These are phyloP conservation scores for Galemys pyrenaicus DNA, from an alignment of 2,113 vertebrate species.

Conservation along the genomic window DNA sequence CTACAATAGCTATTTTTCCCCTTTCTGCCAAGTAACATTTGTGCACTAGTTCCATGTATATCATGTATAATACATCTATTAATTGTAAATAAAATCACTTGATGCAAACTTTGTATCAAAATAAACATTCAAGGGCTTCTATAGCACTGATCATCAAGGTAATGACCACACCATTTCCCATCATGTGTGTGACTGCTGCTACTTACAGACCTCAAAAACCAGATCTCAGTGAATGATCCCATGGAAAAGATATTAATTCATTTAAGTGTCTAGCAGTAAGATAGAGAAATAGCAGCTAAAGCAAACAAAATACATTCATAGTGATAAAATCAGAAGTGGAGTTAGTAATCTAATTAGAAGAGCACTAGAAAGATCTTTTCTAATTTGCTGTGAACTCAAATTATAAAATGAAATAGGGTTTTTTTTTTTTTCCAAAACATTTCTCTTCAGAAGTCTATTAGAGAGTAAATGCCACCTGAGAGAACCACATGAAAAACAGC, in stretches of 20 bases:
- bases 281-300: constrained; percentile 3
- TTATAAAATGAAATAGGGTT: constrained; percentile 52
- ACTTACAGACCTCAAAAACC: neutral
- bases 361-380: neutral
- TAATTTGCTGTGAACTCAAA: constrained; percentile 17
- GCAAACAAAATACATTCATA: neutral
- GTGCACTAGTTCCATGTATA: neutral
- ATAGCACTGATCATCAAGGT: rapidly evolving
- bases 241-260: neutral
- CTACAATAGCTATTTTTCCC: neutral
- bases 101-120: neutral
- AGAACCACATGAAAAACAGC: neutral
- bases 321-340: neutral
- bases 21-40: neutral
- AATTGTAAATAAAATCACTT: neutral
- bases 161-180: neutral
- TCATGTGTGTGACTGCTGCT: neutral
- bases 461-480: neutral
- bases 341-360: neutral
- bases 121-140: neutral
- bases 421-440: constrained; percentile 14
- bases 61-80: too few relatives aligned
- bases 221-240: neutral
- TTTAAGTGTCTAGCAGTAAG: neutral
- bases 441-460: constrained; percentile 36